These are phyloP conservation scores for Sthenelais limicola DNA, from an alignment of 2,888 invertebrate species.

Conservation along the genomic window DNA sequence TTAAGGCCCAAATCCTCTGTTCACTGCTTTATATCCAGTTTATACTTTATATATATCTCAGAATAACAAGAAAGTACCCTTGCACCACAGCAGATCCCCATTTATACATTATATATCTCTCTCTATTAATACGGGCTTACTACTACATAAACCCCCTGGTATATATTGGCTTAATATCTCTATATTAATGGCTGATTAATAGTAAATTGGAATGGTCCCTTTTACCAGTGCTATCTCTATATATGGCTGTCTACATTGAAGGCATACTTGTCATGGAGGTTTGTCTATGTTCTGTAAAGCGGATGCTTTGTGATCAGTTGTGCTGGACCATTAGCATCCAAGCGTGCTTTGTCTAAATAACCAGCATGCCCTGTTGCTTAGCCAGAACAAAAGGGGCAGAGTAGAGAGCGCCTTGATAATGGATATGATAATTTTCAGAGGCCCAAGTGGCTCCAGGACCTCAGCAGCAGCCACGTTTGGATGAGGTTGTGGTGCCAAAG, in stretches of 20 bases:
- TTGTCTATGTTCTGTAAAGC: constrained; percentile 24
- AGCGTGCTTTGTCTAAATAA: constrained; percentile 15
- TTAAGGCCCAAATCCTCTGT: no score
- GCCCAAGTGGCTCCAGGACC: constrained; percentile 27
- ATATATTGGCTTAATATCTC: no score
- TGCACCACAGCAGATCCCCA: no score
- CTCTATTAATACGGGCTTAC: no score
- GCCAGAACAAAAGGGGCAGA: constrained; percentile 7
- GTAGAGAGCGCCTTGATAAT: constrained; percentile 26
- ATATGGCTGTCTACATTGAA: constrained; percentile 15
- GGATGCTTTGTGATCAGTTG: constrained; percentile 21
- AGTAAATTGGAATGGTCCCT: constrained; percentile 38
- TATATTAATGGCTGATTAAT: no score
- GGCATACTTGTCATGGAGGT: constrained; percentile 13
- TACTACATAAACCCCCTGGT: no score
- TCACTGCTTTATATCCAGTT: no score
- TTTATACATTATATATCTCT: no score
- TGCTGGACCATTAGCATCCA: constrained; percentile 20
- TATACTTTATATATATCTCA: no score
- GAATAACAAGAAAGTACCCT: no score
- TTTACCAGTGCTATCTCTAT: constrained; percentile 22
- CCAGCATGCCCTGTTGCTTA: constrained; percentile 23
- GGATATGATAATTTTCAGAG: constrained; percentile 37
- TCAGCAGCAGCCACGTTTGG: constrained; percentile 9
- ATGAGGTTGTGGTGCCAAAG: constrained; percentile 30